These are phyloP conservation scores for Pogona vitticeps DNA, from an alignment of 2,113 vertebrate species.

Conservation along the genomic window DNA sequence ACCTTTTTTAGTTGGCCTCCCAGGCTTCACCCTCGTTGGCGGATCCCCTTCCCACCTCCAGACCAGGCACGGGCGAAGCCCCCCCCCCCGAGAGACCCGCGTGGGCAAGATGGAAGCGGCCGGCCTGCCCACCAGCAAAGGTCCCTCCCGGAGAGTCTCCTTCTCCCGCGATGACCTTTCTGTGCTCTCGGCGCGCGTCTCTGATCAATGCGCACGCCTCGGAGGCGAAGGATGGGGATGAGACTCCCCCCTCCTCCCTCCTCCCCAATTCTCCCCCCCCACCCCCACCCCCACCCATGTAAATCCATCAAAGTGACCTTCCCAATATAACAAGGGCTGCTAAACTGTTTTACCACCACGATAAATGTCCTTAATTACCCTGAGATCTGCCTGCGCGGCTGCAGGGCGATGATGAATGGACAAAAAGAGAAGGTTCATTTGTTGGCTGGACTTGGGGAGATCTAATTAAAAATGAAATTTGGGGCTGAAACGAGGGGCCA, in stretches of 20 bases:
- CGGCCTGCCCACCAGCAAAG: too few relatives aligned
- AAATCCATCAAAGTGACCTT: constrained; percentile 50
- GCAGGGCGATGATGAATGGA: background rate
- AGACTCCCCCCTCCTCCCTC: too few relatives aligned
- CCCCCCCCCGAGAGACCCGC: background rate
- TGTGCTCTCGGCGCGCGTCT: background rate
- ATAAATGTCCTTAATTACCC: constrained; percentile 66
- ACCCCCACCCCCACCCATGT: rapidly evolving
- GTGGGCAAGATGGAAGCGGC: background rate
- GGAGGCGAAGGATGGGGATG: background rate
- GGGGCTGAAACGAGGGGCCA: background rate
- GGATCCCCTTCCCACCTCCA: background rate
- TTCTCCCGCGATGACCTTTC: background rate
- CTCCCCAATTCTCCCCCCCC: rapidly evolving
- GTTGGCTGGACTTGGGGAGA: constrained; percentile 2
- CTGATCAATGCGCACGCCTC: background rate
- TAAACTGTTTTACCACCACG: constrained; percentile 61
- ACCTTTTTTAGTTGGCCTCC: background rate
- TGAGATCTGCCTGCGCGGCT: constrained; percentile 22
- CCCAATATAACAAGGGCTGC: constrained; percentile 29
- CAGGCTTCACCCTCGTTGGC: background rate
- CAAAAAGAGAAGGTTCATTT: background rate
- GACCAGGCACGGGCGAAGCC: background rate
- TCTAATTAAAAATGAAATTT: constrained; percentile 11
- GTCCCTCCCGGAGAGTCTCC: background rate